These are phyloP conservation scores for Gymnarchus niloticus DNA, from an alignment of 2,113 vertebrate genomes.

Conservation along the genomic window DNA sequence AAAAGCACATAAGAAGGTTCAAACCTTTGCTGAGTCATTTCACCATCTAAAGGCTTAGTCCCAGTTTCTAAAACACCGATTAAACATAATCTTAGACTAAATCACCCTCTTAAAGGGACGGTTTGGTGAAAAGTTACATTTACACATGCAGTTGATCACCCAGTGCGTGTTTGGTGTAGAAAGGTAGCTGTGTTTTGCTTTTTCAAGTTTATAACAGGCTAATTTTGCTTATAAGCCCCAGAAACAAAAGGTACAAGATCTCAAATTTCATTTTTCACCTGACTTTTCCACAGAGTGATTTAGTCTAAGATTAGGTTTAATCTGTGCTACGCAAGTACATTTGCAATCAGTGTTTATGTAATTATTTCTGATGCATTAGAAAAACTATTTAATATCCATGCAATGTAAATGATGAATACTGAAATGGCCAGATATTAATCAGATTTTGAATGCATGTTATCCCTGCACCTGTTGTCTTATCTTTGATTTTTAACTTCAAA, in stretches of 20 bases:
- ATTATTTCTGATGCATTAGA: neutral
- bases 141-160: too few relatives aligned
- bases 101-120: too few relatives aligned
- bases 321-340: neutral
- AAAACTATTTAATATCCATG: neutral
- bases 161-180: too few relatives aligned
- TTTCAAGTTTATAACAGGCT: too few relatives aligned
- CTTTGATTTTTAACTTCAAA: neutral
- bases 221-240: too few relatives aligned
- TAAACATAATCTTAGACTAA: too few relatives aligned
- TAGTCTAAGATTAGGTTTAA: neutral
- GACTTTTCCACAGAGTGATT: neutral
- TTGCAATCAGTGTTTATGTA: neutral
- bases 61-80: neutral
- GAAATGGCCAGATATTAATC: neutral
- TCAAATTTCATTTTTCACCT: neutral
- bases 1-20: slow-evolving; percentile 94
- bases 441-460: neutral
- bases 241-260: too few relatives aligned
- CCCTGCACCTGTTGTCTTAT: neutral
- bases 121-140: too few relatives aligned
- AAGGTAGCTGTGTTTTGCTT: too few relatives aligned
- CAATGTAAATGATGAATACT: neutral
- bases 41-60: neutral
- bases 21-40: neutral